Evolutionary conservation across 2,888 invertebrate species (phyloP).

Genomic region (Elysia crispata): DNA sequence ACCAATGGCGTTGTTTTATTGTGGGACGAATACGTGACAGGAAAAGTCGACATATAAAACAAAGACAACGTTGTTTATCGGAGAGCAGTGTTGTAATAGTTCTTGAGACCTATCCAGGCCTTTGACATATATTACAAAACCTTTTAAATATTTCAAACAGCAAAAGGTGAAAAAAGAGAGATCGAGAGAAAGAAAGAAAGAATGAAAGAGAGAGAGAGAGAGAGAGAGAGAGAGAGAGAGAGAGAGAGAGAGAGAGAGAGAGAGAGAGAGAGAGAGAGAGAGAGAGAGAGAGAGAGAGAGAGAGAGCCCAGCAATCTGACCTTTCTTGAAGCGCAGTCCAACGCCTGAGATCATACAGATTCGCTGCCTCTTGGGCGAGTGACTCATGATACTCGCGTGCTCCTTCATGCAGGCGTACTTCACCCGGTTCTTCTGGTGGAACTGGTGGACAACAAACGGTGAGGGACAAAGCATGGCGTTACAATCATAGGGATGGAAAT

Average conservation of each 20-base stretch:
- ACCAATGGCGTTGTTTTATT: too few relatives aligned
- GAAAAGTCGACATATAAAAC: too few relatives aligned
- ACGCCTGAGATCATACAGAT: constrained; percentile 44
- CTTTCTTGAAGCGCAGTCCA: constrained; percentile 32
- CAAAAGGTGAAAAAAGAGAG: too few relatives aligned
- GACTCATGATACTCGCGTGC: constrained; percentile 13
- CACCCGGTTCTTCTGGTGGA: constrained; percentile 37
- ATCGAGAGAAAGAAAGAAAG: background rate
- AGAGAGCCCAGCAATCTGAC: constrained; percentile 14
- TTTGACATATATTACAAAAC: too few relatives aligned
- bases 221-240: background rate
- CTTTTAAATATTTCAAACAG: too few relatives aligned
- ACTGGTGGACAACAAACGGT: background rate
- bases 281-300: background rate
- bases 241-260: constrained; percentile 20
- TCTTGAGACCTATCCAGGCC: too few relatives aligned
- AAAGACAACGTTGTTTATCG: too few relatives aligned
- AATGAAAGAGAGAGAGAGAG: background rate
- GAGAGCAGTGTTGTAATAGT: too few relatives aligned
- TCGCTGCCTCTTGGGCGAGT: background rate
- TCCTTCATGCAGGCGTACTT: constrained; percentile 33
- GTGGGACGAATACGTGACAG: too few relatives aligned
- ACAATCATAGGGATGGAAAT: too few relatives aligned
- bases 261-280: background rate
- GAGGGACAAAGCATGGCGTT: too few relatives aligned